Evolutionary conservation across 2,888 invertebrate genomes (phyloP).

Genomic region (Rhopalosiphum nymphaeae): DNA sequence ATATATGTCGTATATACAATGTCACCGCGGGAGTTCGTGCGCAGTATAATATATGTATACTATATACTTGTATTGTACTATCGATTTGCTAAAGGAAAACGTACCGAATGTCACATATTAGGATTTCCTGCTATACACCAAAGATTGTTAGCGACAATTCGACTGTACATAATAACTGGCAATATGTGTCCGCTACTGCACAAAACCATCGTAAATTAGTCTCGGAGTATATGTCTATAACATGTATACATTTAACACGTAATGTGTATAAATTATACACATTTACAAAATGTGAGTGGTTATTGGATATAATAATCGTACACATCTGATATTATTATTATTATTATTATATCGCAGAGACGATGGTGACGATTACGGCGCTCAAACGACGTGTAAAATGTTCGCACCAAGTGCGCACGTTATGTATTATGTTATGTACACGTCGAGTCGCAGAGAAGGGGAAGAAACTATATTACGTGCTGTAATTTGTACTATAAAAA

Average conservation of each 20-base stretch:
- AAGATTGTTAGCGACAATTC: constrained; percentile 38
- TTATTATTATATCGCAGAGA: background rate
- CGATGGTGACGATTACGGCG: background rate
- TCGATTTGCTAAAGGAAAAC: constrained; percentile 50
- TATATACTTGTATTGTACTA: background rate
- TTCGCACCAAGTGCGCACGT: constrained; percentile 5
- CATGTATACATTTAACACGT: background rate
- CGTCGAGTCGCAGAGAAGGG: background rate
- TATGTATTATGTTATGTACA: background rate
- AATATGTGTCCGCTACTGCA: background rate
- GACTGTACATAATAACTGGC: constrained; percentile 18
- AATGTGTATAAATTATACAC: background rate
- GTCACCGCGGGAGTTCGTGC: background rate
- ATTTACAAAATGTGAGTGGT: constrained; percentile 2
- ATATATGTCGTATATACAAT: background rate
- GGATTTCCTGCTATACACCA: background rate
- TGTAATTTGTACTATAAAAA: constrained; percentile 2
- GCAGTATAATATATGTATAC: background rate
- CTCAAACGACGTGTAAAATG: background rate
- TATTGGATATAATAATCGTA: constrained; percentile 34
- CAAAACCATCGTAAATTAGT: background rate
- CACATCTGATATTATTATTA: background rate
- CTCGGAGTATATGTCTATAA: background rate
- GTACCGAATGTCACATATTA: constrained; percentile 13
- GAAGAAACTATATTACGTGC: background rate